These are phyloP conservation scores for Podocnemis expansa DNA, from an alignment of 2,113 vertebrate genomes.

Conservation along the genomic window DNA sequence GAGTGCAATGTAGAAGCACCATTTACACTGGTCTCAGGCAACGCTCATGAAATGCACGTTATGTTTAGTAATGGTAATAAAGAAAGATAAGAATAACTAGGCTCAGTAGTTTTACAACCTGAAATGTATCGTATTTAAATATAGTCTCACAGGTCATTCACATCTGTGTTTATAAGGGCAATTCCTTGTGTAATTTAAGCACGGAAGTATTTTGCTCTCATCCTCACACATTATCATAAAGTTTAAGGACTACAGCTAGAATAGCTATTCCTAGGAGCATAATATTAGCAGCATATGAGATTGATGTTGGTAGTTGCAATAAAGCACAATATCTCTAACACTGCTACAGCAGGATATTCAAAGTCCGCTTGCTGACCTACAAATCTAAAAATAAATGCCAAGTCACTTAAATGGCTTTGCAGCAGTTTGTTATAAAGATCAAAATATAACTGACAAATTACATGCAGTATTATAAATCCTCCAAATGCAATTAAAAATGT, in stretches of 20 bases:
- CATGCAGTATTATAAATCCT: not conserved
- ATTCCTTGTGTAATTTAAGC: conserved; percentile 29
- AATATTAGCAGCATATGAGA: conserved; percentile 16
- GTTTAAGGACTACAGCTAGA: not conserved
- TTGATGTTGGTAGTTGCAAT: conserved; percentile 19
- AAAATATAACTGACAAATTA: not conserved
- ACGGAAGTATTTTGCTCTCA: conserved; percentile 15
- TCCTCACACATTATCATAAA: not conserved
- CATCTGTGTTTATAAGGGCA: not conserved
- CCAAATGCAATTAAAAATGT: not conserved
- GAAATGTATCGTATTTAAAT: conserved; percentile 34
- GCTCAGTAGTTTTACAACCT: conserved; percentile 10
- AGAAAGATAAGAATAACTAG: conserved; percentile 23
- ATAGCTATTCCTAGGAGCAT: conserved; percentile 23
- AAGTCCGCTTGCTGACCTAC: conserved; percentile 41
- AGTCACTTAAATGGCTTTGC: conserved; percentile 14
- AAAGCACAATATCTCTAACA: conserved; percentile 21
- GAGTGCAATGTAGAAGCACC: not conserved
- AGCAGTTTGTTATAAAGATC: not conserved
- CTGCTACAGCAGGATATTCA: conserved; percentile 1
- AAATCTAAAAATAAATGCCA: conserved; percentile 45
- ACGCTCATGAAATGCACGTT: not conserved
- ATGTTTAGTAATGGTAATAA: conserved; percentile 27
- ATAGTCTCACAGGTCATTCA: not conserved
- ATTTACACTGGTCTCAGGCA: not conserved